Percentiles rank a stretch among this genome's conserved stretches.
phyloP scores from a whole-genome alignment of 2,797 vertebrate species.

The Cossypha heuglini region DNA sequence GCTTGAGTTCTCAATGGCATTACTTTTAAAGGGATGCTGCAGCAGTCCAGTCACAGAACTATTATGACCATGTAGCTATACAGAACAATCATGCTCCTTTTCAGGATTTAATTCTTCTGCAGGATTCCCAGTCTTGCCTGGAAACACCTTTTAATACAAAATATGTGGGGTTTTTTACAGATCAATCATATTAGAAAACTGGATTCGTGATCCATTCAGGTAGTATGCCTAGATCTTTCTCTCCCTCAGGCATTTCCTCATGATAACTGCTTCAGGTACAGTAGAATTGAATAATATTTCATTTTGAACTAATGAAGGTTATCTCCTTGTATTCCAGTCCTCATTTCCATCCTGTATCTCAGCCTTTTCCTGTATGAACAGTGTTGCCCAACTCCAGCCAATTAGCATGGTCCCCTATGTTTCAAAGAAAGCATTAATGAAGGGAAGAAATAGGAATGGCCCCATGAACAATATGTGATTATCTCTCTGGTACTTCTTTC shows the following conservation, averaged over 20 bases:
- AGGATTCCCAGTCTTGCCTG: neutral
- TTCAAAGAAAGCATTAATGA: neutral
- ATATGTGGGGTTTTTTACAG: neutral
- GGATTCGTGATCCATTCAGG: neutral
- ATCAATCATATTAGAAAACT: neutral
- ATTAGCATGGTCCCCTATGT: neutral
- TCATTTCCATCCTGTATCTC: neutral
- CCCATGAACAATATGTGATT: neutral
- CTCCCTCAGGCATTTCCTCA: neutral
- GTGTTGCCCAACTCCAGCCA: neutral
- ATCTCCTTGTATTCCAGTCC: neutral
- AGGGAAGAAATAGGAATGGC: neutral
- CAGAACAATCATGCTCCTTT: neutral
- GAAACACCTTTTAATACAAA: neutral
- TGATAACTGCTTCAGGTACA: neutral
- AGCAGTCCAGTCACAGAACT: neutral
- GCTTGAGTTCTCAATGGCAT: neutral
- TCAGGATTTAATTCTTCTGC: neutral
- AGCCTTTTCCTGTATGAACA: neutral
- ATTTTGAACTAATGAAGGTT: neutral
- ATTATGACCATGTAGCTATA: neutral
- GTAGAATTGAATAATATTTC: neutral
- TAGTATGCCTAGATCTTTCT: neutral
- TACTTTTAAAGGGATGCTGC: neutral
- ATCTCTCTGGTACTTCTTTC: neutral